Base-by-base conservation (phyloP, 2,797 vertebrate genomes). In the Catostomus latipinnis region DNA sequence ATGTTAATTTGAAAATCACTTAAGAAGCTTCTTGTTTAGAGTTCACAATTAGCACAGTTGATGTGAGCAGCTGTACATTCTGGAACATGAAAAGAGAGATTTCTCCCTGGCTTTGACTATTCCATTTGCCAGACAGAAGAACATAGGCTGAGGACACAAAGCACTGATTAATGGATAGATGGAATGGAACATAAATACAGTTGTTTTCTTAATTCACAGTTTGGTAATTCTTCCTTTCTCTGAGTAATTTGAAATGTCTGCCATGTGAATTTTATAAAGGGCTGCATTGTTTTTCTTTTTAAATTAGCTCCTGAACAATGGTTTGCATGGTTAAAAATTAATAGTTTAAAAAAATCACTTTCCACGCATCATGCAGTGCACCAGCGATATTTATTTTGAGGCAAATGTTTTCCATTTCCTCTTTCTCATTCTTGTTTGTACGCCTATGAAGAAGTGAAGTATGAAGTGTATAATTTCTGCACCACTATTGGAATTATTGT, bases 171-270 rank as follows among this genome's bases (percentile, higher is more conserved):
- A 45, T 78, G 54, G 58, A 74, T 48, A 54, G 74, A 77, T 79
- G 76, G 76, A 83, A 80, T 12, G 43, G 56, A 18, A 76, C 34
- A 82, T 50, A 74, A 66, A 80, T 82, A 71, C 76, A 71, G 34
- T 77, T 75, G 73, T 79, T 79, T 49, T 52, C 58, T 77, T 82
- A 72, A 71, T 57, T 76, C 81, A 62, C 78, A 74, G 48, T 71
- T 65, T 83, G 62, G 60, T 67, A 78, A 83, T 72, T 80, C 68
- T 77, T 45, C 45, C 76, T 63, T 74, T 56, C 34, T 69, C 34
- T 58, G 46, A 43, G 14, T 73, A 70, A 84, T 82, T 76, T 65
- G 70, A 73, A 52, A 78, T 78, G 53, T 56, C 53, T 58, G 61
- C 61, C 12, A 8, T 63, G 50, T 71, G 49, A 61, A 69, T 71